Percentiles rank a stretch among this genome's conserved stretches.
These are phyloP conservation scores for Drosophila gunungcola DNA, from an alignment of 1,140 invertebrate genomes.

Conservation along the genomic window DNA sequence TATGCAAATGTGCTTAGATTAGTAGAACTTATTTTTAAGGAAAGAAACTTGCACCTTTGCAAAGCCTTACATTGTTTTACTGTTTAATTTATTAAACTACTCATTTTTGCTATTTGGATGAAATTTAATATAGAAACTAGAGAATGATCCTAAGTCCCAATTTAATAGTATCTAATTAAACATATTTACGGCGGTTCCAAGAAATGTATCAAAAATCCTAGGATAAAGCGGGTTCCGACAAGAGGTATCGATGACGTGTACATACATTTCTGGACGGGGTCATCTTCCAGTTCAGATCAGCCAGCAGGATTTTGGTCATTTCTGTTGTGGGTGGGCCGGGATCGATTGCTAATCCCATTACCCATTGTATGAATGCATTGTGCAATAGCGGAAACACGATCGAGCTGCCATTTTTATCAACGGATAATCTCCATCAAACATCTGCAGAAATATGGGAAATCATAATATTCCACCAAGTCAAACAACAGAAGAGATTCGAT, in stretches of 20 bases:
- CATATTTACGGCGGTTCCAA: not conserved
- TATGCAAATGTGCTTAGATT: no score
- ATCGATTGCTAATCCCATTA: slow-evolving; percentile 17
- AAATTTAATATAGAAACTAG: no score
- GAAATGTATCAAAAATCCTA: not conserved
- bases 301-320: not conserved
- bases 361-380: slow-evolving; percentile 10
- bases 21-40: no score
- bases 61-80: no score
- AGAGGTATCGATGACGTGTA: slow-evolving; percentile 2
- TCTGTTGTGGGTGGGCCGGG: slow-evolving; percentile 32
- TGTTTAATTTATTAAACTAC: no score
- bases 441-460: slow-evolving; percentile 46
- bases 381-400: slow-evolving; percentile 31
- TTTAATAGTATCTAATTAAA: not conserved
- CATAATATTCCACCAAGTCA: slow-evolving; percentile 44
- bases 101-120: no score
- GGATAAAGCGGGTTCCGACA: not conserved
- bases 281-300: not conserved
- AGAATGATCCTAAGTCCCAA: no score
- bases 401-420: slow-evolving; percentile 25
- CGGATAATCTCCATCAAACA: slow-evolving; percentile 52
- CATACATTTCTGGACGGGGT: not conserved
- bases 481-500: slow-evolving; percentile 34
- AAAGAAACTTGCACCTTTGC: no score